Conservation (phyloP, 1,140 invertebrate species). For the Tetramorium alpestre region DNA sequence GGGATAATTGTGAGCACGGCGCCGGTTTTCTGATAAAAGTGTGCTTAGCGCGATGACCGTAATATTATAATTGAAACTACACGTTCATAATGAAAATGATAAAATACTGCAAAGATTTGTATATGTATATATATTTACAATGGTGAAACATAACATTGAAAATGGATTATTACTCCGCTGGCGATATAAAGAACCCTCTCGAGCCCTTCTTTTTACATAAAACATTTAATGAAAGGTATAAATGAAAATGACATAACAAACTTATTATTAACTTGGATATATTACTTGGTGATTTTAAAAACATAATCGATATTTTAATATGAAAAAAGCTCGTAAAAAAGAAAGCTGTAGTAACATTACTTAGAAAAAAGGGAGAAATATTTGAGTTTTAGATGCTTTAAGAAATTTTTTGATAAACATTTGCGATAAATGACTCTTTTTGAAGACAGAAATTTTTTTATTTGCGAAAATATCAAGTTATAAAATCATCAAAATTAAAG, state of each 20-base stretch:
- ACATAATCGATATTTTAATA: not conserved
- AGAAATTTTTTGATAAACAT: not conserved
- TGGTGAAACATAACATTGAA: not conserved
- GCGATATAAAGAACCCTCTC: not conserved
- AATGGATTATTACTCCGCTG: not conserved
- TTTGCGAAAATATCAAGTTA: not conserved
- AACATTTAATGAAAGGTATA: not conserved
- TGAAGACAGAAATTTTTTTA: not conserved
- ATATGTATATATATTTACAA: not conserved
- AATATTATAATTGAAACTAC: conserved; percentile 31
- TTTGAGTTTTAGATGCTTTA: not conserved
- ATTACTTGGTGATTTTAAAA: not conserved
- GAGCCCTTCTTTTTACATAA: not conserved
- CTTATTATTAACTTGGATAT: not conserved
- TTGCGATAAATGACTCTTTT: not conserved
- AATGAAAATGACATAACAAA: not conserved
- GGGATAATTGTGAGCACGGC: conserved; percentile 20
- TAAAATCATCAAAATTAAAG: not conserved
- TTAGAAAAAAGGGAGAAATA: not conserved
- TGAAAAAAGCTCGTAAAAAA: not conserved
- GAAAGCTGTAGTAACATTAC: not conserved
- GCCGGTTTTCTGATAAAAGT: conserved; percentile 15
- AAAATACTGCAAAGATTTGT: not conserved
- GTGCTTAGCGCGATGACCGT: conserved; percentile 4
- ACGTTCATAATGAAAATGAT: not conserved